Conservation (phyloP, 2,888 invertebrate species). For the Tipula helvola region DNA sequence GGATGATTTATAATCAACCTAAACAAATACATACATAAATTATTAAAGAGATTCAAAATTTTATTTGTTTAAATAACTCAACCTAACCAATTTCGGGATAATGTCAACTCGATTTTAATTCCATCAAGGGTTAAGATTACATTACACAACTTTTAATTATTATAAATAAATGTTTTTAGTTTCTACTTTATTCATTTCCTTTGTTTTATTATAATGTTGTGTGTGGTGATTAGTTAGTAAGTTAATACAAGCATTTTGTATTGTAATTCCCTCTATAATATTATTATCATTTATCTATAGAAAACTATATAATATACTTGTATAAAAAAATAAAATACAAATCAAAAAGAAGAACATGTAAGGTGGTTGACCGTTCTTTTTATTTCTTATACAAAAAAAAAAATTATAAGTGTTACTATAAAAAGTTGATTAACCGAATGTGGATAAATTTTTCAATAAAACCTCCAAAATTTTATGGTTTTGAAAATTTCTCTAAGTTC, state of each 20-base stretch:
- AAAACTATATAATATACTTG: background rate
- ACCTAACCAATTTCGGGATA: too few relatives aligned
- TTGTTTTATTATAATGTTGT: background rate
- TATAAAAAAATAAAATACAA: background rate
- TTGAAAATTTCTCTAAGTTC: background rate
- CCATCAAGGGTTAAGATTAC: background rate
- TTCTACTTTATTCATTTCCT: background rate
- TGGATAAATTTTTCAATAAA: background rate
- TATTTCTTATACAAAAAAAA: background rate
- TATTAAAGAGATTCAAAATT: too few relatives aligned
- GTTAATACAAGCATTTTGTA: background rate
- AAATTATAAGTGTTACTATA: background rate
- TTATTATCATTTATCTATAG: background rate
- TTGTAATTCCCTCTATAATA: background rate
- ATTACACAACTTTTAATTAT: background rate
- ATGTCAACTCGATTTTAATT: background rate
- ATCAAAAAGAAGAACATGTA: background rate
- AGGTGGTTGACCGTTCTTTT: background rate
- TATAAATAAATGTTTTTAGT: background rate
- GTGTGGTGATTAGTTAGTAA: background rate
- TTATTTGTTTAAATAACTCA: too few relatives aligned
- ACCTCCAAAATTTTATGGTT: background rate
- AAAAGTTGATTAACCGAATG: background rate
- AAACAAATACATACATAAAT: too few relatives aligned
- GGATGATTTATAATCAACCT: too few relatives aligned